Evolutionary conservation across 2,888 invertebrate genomes (phyloP).

Genomic region (Microdon myrmicae): DNA sequence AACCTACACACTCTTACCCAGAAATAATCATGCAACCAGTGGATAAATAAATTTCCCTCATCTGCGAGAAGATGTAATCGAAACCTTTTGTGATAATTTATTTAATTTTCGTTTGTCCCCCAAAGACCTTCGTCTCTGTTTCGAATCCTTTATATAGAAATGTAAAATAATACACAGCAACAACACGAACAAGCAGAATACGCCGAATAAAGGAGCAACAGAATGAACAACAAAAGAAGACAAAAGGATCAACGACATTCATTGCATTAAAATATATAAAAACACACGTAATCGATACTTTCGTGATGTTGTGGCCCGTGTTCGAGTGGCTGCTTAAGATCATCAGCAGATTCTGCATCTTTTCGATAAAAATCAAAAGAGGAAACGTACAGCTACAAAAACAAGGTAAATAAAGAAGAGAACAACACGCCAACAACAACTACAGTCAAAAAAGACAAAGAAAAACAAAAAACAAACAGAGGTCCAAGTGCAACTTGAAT

Average conservation of each 20-base stretch:
- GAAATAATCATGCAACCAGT: not conserved
- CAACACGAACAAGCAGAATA: constrained; percentile 8
- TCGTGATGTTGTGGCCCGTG: constrained; percentile 3
- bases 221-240: constrained; percentile 4
- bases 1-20: constrained; percentile 6
- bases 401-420: constrained; percentile 7
- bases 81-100: constrained; percentile 44
- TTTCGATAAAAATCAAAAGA: constrained; percentile 35
- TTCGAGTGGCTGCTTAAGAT: constrained; percentile 18
- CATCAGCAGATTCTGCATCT: constrained; percentile 33
- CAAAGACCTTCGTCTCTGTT: constrained; percentile 1
- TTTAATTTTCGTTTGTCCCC: constrained; percentile 35
- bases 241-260: constrained; percentile 51
- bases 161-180: constrained; percentile 31
- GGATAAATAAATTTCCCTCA: not conserved
- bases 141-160: constrained; percentile 39
- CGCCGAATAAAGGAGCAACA: too few relatives aligned
- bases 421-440: not conserved
- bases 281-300: constrained; percentile 46
- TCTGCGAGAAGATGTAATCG: constrained; percentile 36
- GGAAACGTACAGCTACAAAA: constrained; percentile 5
- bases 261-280: constrained; percentile 34
- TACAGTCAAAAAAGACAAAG: not conserved
- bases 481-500: too few relatives aligned
- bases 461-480: too few relatives aligned